Conservation (phyloP, 2,888 invertebrate species). For the Luffia ferchaultella region DNA sequence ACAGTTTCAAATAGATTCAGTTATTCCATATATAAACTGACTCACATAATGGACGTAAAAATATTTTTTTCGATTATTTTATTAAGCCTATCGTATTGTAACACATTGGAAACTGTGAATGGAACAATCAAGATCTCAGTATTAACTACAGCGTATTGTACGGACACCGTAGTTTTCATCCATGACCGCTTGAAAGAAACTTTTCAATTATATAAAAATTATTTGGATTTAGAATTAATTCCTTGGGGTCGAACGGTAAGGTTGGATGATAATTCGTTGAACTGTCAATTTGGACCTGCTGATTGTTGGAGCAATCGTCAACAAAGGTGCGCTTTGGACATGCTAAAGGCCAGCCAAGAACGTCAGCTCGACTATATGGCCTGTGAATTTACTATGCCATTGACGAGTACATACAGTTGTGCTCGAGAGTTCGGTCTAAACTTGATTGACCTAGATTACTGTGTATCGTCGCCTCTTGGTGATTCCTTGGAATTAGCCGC, state of each 20-base stretch:
- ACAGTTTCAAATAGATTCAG: too few relatives aligned
- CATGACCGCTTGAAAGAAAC: slow-evolving; percentile 26
- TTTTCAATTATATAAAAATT: slow-evolving; percentile 32
- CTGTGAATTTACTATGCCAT: slow-evolving; percentile 42
- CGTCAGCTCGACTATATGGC: slow-evolving; percentile 40
- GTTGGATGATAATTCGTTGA: slow-evolving; percentile 23
- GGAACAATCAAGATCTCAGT: slow-evolving; percentile 40
- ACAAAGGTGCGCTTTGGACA: slow-evolving; percentile 40
- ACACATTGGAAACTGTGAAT: slow-evolving; percentile 23
- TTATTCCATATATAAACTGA: too few relatives aligned
- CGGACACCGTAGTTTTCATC: slow-evolving; percentile 37
- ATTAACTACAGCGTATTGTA: slow-evolving; percentile 41
- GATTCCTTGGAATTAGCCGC: slow-evolving; percentile 32
- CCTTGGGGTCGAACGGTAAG: slow-evolving; percentile 47
- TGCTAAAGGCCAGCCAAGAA: slow-evolving; percentile 30
- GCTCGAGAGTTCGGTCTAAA: slow-evolving; percentile 31
- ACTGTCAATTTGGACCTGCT: slow-evolving; percentile 32
- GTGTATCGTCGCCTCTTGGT: slow-evolving; percentile 27
- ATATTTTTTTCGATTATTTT: neutral
- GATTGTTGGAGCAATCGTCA: slow-evolving; percentile 53
- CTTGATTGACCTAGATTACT: slow-evolving; percentile 32
- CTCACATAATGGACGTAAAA: too few relatives aligned
- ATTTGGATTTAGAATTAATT: slow-evolving; percentile 41
- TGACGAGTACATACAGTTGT: slow-evolving; percentile 31
- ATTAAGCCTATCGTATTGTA: neutral